Evolutionary conservation across 2,888 invertebrate species (phyloP).

Genomic region (Polylopha cassiicola): DNA sequence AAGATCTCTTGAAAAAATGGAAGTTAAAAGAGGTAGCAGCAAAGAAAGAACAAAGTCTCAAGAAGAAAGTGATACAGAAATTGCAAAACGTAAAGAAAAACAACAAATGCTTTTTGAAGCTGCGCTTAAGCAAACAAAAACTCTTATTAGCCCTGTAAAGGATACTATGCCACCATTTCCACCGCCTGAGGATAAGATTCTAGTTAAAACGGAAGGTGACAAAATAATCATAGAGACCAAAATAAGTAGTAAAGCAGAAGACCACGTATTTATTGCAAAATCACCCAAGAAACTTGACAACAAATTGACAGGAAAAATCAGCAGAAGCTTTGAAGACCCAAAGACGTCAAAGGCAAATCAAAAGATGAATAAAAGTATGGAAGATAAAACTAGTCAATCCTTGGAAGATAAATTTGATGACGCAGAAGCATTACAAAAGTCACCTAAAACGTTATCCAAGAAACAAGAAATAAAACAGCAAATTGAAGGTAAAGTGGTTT

Average conservation of each 20-base stretch:
- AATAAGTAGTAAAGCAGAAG: conserved; percentile 84
- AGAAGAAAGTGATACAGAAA: conserved; percentile 84
- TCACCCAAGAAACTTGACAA: conserved; percentile 84
- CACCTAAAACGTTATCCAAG: conserved; percentile 77
- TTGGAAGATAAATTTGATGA: conserved; percentile 80
- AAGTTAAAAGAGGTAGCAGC: conserved; percentile 74
- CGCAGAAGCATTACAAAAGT: conserved; percentile 73
- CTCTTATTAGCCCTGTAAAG: conserved; percentile 84
- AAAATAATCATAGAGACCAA: conserved; percentile 84
- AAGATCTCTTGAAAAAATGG: conserved; percentile 81
- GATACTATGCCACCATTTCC: conserved; percentile 84
- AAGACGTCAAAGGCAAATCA: conserved; percentile 73
- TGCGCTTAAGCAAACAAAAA: conserved; percentile 85
- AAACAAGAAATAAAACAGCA: conserved; percentile 80
- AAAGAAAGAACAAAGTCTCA: conserved; percentile 84
- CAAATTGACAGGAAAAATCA: conserved; percentile 75
- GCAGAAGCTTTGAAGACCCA: conserved; percentile 80
- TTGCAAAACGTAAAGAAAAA: conserved; percentile 83
- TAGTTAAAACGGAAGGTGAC: conserved; percentile 83
- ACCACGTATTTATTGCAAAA: conserved; percentile 86
- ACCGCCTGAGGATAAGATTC: conserved; percentile 83
- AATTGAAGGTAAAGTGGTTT: conserved; percentile 80
- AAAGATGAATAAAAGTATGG: conserved; percentile 80
- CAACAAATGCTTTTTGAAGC: conserved; percentile 86
- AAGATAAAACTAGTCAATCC: conserved; percentile 78